A percentile compares a stretch with the other conserved stretches of the same genome.
These are phyloP conservation scores for Andrena marginata DNA, from an alignment of 2,888 invertebrate genomes.

Conservation along the genomic window DNA sequence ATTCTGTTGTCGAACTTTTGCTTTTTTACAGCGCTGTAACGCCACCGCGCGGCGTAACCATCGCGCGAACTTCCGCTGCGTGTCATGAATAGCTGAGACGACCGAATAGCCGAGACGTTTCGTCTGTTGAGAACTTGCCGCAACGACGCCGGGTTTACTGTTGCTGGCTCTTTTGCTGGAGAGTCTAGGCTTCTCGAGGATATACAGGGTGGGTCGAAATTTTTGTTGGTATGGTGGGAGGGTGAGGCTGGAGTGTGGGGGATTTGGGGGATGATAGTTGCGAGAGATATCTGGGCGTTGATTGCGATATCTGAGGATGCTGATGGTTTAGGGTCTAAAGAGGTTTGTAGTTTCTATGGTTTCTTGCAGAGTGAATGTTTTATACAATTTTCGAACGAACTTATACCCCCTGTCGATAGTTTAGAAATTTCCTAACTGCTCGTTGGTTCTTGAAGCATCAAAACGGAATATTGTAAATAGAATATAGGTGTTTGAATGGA, in stretches of 20 bases:
- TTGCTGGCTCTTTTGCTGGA: not conserved
- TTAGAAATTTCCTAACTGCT: too few relatives aligned
- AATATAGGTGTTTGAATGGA: too few relatives aligned
- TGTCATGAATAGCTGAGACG: slow-evolving; percentile 40
- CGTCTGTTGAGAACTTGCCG: slow-evolving; percentile 5
- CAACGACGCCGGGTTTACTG: slow-evolving; percentile 11
- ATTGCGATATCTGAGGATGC: too few relatives aligned
- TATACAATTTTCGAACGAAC: too few relatives aligned
- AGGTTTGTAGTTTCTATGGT: too few relatives aligned
- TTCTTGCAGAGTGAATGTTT: too few relatives aligned
- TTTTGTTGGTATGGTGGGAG: not conserved
- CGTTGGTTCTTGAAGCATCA: too few relatives aligned
- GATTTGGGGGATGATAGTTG: not conserved
- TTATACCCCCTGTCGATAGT: too few relatives aligned
- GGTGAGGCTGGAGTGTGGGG: not conserved
- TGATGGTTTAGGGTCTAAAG: too few relatives aligned
- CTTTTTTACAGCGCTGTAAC: slow-evolving; percentile 40
- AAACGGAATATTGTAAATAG: too few relatives aligned
- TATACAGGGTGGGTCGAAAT: slow-evolving; percentile 5
- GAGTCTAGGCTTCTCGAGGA: not conserved
- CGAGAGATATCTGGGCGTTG: not conserved
- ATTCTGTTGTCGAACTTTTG: slow-evolving; percentile 56
- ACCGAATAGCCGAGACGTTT: not conserved
- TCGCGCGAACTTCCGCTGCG: slow-evolving; percentile 37
- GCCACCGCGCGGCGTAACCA: slow-evolving; percentile 19